These are phyloP conservation scores for Lithophane socia DNA, from an alignment of 2,888 invertebrate species.

Conservation along the genomic window DNA sequence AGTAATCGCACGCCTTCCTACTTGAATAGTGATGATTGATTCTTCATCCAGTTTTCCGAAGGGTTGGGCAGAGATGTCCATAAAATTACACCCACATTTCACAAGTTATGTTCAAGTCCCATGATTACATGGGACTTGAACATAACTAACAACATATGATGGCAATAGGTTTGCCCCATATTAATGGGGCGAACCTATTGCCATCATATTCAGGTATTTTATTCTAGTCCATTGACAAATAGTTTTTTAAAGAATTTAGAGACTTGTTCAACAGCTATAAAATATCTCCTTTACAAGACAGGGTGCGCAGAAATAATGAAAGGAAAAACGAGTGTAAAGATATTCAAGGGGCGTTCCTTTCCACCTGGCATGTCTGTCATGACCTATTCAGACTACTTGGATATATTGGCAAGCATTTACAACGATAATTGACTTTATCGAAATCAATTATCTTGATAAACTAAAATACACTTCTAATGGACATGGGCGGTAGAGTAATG, in stretches of 20 bases:
- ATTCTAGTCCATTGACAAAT: background rate
- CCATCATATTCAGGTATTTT: no score
- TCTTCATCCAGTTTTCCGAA: no score
- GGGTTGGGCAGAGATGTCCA: no score
- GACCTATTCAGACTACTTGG: conserved; percentile 41
- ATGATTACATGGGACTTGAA: no score
- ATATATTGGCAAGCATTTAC: conserved; percentile 53
- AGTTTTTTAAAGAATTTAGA: background rate
- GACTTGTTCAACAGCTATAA: background rate
- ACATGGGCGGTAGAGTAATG: conserved; percentile 41
- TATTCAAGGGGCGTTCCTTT: conserved; percentile 34
- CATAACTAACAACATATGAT: no score
- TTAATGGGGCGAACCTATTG: no score
- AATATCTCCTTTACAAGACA: background rate
- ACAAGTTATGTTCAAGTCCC: no score
- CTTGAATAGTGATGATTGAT: no score
- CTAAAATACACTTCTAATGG: conserved; percentile 43
- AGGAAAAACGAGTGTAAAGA: conserved; percentile 7
- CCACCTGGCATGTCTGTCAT: conserved; percentile 29
- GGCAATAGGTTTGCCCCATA: no score
- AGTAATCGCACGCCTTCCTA: no score
- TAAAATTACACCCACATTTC: no score
- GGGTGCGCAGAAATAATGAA: conserved; percentile 3
- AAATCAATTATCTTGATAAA: conserved; percentile 63
- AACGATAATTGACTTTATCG: conserved; percentile 63